Evolutionary conservation across 2,888 invertebrate genomes (phyloP).

Genomic region (Chelonus formosanus): DNA sequence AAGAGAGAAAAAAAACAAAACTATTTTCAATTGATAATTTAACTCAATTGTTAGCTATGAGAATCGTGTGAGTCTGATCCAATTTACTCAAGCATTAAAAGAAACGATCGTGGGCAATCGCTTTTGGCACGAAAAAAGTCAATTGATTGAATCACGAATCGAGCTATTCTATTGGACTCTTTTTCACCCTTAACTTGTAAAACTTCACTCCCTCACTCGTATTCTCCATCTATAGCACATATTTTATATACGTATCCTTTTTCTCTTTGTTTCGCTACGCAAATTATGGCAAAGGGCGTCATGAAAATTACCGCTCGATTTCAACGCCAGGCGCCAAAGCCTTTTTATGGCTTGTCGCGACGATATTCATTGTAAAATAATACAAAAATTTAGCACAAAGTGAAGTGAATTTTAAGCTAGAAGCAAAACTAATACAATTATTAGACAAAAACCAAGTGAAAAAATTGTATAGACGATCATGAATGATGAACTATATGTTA

Average conservation of each 20-base stretch:
- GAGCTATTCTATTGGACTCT: constrained; percentile 13
- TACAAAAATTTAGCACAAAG: constrained; percentile 20
- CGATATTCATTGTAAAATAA: constrained; percentile 28
- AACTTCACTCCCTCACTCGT: background rate
- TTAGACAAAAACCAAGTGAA: constrained; percentile 3
- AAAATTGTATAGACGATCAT: constrained; percentile 46
- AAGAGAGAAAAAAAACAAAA: background rate
- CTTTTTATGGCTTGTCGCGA: constrained; percentile 22
- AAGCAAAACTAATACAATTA: constrained; percentile 5
- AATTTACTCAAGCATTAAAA: constrained; percentile 13
- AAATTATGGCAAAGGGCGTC: constrained; percentile 10
- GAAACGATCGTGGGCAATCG: constrained; percentile 7
- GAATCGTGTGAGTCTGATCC: constrained; percentile 10
- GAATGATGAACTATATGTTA: constrained; percentile 47
- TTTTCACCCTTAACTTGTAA: constrained; percentile 5
- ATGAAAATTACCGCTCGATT: constrained; percentile 10
- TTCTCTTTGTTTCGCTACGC: constrained; percentile 3
- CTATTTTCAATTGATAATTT: background rate
- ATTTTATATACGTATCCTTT: background rate
- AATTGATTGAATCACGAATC: constrained; percentile 27
- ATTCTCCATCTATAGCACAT: background rate
- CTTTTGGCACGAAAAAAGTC: background rate
- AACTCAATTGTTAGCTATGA: constrained; percentile 17
- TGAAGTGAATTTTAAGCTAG: constrained; percentile 32
- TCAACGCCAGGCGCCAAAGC: constrained; percentile 15